These are phyloP conservation scores for Albula goreensis DNA, from an alignment of 2,113 vertebrate species.

Conservation along the genomic window DNA sequence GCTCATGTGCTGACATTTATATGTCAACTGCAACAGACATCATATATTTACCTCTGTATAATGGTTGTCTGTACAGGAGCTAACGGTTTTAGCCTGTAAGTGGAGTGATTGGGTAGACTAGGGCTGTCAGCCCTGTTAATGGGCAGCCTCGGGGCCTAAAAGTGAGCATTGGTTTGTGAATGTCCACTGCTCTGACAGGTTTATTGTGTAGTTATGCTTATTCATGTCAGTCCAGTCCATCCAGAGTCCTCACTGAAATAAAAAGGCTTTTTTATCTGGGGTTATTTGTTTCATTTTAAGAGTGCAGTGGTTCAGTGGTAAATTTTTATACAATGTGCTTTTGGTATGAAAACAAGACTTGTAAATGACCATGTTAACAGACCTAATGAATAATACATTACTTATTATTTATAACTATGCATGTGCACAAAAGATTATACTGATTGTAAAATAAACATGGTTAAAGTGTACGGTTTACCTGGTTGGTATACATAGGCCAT, in stretches of 20 bases:
- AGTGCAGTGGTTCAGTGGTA: neutral
- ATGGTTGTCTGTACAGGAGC: neutral
- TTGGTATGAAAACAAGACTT: neutral
- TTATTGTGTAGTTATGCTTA: neutral
- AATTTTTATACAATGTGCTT: neutral
- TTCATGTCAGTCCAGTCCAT: neutral
- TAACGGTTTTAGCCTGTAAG: neutral
- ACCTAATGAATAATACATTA: no score
- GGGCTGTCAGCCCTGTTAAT: neutral
- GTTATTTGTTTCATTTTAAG: neutral
- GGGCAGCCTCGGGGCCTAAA: no score
- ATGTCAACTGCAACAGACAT: neutral
- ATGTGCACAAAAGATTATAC: no score
- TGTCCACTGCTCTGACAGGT: neutral
- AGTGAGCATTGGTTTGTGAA: neutral
- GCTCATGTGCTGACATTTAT: neutral
- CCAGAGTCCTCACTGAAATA: neutral
- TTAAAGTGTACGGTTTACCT: no score
- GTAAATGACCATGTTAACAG: no score
- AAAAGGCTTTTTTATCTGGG: neutral
- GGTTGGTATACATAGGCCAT: no score
- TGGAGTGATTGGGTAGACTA: neutral
- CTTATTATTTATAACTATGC: no score
- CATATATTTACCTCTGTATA: neutral
- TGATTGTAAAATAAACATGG: no score